phyloP scores from a whole-genome alignment of 2,797 vertebrate genomes.

The Darevskia nairensis region DNA sequence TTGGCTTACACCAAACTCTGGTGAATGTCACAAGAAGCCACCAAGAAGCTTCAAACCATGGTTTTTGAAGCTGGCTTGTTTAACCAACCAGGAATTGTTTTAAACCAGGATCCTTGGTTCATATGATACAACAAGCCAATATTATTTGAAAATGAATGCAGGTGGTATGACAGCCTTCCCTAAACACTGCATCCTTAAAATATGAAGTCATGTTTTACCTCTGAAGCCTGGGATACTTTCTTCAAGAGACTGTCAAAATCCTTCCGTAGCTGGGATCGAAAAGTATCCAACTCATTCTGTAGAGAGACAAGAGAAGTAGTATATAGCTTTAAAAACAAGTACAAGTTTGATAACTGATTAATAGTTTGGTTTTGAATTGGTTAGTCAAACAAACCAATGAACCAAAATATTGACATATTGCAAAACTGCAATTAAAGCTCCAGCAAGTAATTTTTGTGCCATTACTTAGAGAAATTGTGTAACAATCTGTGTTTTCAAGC shows the following conservation, averaged over 20 bases:
- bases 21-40: too few relatives aligned
- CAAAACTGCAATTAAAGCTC: neutral
- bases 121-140: too few relatives aligned
- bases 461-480: neutral
- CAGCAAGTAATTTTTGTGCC: neutral
- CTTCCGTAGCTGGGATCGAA: conserved; percentile 69
- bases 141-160: too few relatives aligned
- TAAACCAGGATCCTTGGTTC: too few relatives aligned
- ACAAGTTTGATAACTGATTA: neutral
- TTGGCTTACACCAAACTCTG: too few relatives aligned
- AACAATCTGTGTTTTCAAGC: neutral
- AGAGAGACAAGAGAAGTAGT: neutral
- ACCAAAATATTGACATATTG: neutral
- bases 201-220: conserved; percentile 53
- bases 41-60: too few relatives aligned
- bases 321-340: accelerated
- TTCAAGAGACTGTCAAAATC: conserved; percentile 68
- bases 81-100: too few relatives aligned
- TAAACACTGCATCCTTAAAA: neutral
- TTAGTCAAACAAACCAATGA: neutral
- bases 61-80: too few relatives aligned
- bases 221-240: conserved; percentile 73
- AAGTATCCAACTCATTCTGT: conserved; percentile 69
- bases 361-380: neutral
- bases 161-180: neutral